Evolutionary conservation across 2,888 invertebrate genomes (phyloP), one percentile per base, ranked within the genome.

Genomic region (Diplolepis rosae): DNA sequence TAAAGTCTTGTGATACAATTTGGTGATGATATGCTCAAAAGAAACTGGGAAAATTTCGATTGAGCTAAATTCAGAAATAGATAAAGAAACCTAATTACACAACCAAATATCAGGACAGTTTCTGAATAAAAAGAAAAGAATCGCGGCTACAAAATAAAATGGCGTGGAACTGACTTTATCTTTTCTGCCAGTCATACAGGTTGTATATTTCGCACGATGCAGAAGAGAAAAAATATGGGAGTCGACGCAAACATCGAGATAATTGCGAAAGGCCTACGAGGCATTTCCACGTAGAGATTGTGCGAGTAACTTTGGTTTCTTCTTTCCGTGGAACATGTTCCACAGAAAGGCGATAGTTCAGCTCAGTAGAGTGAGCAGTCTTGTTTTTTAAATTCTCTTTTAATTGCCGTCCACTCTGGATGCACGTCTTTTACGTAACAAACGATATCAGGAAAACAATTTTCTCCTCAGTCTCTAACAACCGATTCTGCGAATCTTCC

Each of bases 241-340:
- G 52, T 52, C 65, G 42, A 24, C 39, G 27, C 65, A 39, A 65
- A 42, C 24, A 27, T 27, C 42, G 11, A 28, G 48, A 45, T 65
- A 65, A 65, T 65, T 65, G 65, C n/a, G 65, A 45, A 65, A 42
- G n/a, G 30, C 30, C 65, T 67, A 54, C 48, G 51, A 66, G 69
- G 67, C 69, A 54, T 42, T 74, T 69, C 69, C 39, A 50, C 69
- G 67, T 65, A 71, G 22, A 65, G 61, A 65, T 69, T 61, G 67
- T 54, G 71, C 32, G 71, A 67, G 68, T 18, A 13, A 48, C 61
- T 45, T 54, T 48, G 9, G 70, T 61, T 71, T 69, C 69, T 39
- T 39, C 54, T 54, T 65, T 74, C 69, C 71, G 67, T n/a, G 65
- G 71, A 71, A 71, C 54, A 74, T 56, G 67, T 54, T 71, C 65